Percentiles rank a stretch among this genome's conserved stretches.
Evolutionary conservation across 2,888 invertebrate genomes (phyloP).

Genomic region (Mayetiola destructor): DNA sequence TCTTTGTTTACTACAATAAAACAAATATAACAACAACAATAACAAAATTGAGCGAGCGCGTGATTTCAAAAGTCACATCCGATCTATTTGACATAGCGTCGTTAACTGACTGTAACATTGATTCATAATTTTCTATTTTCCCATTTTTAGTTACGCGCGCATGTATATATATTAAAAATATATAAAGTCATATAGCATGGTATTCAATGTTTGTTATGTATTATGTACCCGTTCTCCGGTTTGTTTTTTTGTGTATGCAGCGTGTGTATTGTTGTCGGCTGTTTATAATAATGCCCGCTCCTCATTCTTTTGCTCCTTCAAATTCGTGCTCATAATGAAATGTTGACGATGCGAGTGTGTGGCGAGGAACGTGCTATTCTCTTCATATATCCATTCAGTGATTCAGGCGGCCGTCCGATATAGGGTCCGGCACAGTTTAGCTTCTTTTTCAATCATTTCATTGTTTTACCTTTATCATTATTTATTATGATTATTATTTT

Average conservation of each 20-base stretch:
- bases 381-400: no score
- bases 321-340: no score
- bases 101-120: conserved; percentile 20
- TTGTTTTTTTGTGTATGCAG: no score
- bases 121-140: conserved; percentile 16
- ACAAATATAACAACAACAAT: not conserved
- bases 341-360: no score
- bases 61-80: conserved; percentile 17
- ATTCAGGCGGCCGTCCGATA: no score
- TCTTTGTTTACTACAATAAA: no score
- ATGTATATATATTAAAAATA: not conserved
- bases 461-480: no score
- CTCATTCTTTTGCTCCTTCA: not conserved
- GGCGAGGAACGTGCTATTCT: no score
- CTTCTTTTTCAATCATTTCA: no score
- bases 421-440: no score
- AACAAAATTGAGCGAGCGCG: conserved; percentile 8
- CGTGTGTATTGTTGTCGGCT: not conserved
- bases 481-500: no score
- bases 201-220: not conserved
- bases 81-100: conserved; percentile 21
- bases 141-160: not conserved
- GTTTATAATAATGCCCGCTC: not conserved
- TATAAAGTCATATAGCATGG: conserved; percentile 12
- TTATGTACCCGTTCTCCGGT: not conserved